Evolutionary conservation across 2,888 invertebrate species (phyloP), one percentile per base, ranked within the genome.

Genomic region (Eurois occulta): DNA sequence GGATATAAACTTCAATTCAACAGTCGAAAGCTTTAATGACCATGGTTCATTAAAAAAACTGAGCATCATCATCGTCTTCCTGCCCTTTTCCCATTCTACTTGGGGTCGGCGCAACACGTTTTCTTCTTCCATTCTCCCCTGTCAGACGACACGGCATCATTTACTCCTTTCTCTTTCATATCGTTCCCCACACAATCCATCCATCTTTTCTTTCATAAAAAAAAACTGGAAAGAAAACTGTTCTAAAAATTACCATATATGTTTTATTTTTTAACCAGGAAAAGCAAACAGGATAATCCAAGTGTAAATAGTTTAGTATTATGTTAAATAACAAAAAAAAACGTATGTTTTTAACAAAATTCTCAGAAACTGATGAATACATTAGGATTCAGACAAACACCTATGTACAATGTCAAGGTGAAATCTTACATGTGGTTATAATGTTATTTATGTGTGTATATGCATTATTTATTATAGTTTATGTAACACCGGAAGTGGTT

Each of bases 291-390:
- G 71, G 71, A 84, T 52, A 78, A 68, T 6, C 0, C 0, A 6
- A 35, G 3, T 24, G 16, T n/a, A 83, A 83, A 62, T 52, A 43
- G 35, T 52, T 28, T 48, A 16, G 24, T 35, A 28, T 21, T 43
- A 46, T n/a, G 32, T 16, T n/a, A 65, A 48, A 46, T 10, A 46
- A 60, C 13, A 55, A 67, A 68, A 68, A 79, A 84, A 81, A 58
- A 16, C 1, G 11, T n/a, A 21, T 64, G 84, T 72, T 84, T 79
- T 81, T 5, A 78, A 69, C 35, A 10, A 41, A 35, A 46, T 81
- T 84, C 81, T 80, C n/a, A 24, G 84, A 81, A 81, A 58, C n/a
- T 13, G 5, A 66, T 80, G 71, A 83, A 83, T 78, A 58, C 28
- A 10, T 77, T 43, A n/a, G 55, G 7, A 67, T 55, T 18, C 35